Evolutionary conservation across 2,113 vertebrate species (phyloP).

Genomic region (Gnathonemus echidnorhynchus): DNA sequence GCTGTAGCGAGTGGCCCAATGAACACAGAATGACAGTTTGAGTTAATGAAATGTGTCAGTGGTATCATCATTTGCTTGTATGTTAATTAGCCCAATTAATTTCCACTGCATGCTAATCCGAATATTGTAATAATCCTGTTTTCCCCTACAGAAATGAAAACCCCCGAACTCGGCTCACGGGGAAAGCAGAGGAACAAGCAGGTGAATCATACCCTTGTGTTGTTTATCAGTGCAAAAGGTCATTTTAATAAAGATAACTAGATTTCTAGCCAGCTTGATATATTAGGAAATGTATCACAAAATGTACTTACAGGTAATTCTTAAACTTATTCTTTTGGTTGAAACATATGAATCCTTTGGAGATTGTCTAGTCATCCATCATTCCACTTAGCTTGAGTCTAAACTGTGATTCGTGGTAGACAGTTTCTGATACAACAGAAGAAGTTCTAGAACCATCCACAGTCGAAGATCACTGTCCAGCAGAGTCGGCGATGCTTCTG

Average conservation of each 20-base stretch:
- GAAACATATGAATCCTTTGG: neutral
- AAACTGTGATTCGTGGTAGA: neutral
- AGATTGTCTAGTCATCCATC: neutral
- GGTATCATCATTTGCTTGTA: constrained; percentile 77
- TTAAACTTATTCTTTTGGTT: neutral
- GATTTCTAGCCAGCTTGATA: neutral
- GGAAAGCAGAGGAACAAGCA: constrained; percentile 38
- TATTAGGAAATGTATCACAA: neutral
- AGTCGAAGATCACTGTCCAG: neutral
- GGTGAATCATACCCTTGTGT: constrained; percentile 31
- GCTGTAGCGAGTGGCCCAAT: constrained; percentile 61
- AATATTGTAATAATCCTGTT: constrained; percentile 69
- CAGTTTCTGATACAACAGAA: neutral
- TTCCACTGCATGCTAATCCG: constrained; percentile 68
- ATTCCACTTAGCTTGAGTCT: neutral
- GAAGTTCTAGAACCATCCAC: neutral
- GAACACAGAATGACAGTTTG: constrained; percentile 73
- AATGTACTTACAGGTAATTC: neutral
- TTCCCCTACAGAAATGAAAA: constrained; percentile 60
- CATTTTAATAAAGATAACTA: constrained; percentile 5
- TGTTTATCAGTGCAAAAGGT: neutral
- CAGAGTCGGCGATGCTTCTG: neutral
- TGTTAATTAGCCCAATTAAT: constrained; percentile 79
- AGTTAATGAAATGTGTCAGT: constrained; percentile 79
- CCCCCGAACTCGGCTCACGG: constrained; percentile 43